Percentiles rank a stretch among this genome's conserved stretches.
These are phyloP conservation scores for Diadumene lineata DNA, from an alignment of 92 coral and sea anemone species.

Conservation along the genomic window DNA sequence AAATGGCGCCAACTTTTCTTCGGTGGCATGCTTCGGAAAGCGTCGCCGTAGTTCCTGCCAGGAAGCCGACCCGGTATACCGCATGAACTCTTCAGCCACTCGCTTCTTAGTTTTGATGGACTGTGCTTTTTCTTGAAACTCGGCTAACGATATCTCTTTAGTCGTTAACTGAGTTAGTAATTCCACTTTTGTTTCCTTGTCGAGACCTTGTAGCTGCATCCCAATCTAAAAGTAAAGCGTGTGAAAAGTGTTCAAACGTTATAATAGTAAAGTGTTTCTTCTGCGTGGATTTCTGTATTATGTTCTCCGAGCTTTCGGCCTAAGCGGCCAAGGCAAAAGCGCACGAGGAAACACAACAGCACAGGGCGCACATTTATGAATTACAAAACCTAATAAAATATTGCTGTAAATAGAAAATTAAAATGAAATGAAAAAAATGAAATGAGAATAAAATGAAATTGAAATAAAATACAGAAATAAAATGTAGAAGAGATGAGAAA, in stretches of 20 bases:
- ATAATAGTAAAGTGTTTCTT: background rate
- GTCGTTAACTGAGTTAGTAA: conserved; percentile 7
- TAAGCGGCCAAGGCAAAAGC: no score
- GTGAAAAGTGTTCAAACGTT: background rate
- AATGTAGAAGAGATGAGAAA: no score
- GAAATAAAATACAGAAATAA: no score
- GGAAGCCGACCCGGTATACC: background rate
- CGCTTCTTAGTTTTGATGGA: conserved; percentile 34
- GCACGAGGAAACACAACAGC: no score
- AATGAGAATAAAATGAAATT: no score
- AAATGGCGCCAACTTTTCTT: conserved; percentile 2
- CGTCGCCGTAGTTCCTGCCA: background rate
- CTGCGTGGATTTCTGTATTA: no score
- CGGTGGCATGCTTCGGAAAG: conserved; percentile 1
- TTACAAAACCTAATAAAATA: no score
- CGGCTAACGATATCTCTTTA: conserved; percentile 20
- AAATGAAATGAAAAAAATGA: no score
- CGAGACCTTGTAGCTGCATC: conserved; percentile 51
- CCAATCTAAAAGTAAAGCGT: conserved; percentile 35
- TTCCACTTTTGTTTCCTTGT: conserved; percentile 11
- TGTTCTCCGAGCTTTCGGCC: no score
- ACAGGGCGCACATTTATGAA: no score
- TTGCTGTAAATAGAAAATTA: no score
- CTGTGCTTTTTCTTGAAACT: conserved; percentile 22
- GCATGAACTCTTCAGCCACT: conserved; percentile 21